Percentiles rank a stretch among this genome's conserved stretches.
phyloP scores from a whole-genome alignment of 2,888 invertebrate genomes.

The Cyclophora punctaria region DNA sequence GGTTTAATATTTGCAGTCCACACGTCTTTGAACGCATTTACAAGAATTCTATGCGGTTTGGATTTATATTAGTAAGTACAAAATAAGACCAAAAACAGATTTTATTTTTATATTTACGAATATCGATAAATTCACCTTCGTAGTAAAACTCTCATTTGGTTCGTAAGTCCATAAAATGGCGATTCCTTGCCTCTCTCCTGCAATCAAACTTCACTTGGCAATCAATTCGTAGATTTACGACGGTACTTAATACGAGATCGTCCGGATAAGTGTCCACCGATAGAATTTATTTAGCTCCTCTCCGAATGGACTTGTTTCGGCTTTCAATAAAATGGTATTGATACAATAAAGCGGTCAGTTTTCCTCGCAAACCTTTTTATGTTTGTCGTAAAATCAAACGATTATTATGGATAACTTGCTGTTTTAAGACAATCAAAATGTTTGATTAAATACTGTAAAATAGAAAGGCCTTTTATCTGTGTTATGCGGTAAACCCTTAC shows the following conservation, averaged over 20 bases:
- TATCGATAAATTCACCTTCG: constrained; percentile 4
- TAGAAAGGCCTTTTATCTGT: too few species aligned
- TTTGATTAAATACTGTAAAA: too few species aligned
- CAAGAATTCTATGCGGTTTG: too few species aligned
- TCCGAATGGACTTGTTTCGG: constrained; percentile 19
- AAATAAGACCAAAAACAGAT: not conserved
- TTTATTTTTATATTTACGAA: not conserved
- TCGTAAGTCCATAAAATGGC: constrained; percentile 17
- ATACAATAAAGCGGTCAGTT: constrained; percentile 15
- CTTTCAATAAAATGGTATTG: constrained; percentile 13
- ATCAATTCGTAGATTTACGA: constrained; percentile 40
- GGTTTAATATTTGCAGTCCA: too few species aligned
- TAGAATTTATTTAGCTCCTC: constrained; percentile 24
- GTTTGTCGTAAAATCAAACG: not conserved
- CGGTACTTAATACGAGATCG: constrained; percentile 31
- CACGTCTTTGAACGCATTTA: too few species aligned
- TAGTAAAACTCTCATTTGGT: constrained; percentile 13
- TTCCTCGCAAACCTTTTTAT: constrained; percentile 15
- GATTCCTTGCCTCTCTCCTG: constrained; percentile 14
- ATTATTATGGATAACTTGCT: too few species aligned
- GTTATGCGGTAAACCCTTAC: too few species aligned
- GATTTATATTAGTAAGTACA: not conserved
- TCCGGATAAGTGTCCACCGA: constrained; percentile 23
- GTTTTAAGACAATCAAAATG: too few species aligned
- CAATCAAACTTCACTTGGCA: constrained; percentile 38